phyloP scores from a whole-genome alignment of 2,113 vertebrate species.

The Mormyrus lacerda region DNA sequence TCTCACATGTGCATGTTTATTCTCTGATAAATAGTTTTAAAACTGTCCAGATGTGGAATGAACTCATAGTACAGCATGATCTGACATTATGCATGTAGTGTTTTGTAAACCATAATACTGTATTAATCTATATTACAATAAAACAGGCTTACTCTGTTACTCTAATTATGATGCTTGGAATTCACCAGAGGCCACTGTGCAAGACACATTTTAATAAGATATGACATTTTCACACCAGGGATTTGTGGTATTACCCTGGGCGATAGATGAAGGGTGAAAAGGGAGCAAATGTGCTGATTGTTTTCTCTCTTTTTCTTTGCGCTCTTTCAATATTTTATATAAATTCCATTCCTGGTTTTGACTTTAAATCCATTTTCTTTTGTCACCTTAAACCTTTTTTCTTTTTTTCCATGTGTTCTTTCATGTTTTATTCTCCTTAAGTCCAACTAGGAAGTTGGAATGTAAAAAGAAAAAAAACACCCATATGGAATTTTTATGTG shows the following conservation, averaged over 20 bases:
- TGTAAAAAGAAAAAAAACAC: neutral
- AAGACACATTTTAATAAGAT: neutral
- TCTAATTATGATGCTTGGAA: slow-evolving; percentile 4
- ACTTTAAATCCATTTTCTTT: slow-evolving; percentile 1
- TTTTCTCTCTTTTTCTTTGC: slow-evolving; percentile 1
- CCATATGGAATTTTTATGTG: neutral
- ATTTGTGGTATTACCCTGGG: neutral
- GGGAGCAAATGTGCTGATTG: neutral
- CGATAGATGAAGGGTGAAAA: neutral
- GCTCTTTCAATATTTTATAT: neutral
- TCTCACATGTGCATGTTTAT: neutral
- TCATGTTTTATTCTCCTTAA: neutral
- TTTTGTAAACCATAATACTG: neutral
- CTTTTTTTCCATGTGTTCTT: neutral
- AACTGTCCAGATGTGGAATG: neutral
- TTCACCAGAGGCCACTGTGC: neutral
- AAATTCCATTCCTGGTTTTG: neutral
- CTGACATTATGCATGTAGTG: neutral
- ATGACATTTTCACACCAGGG: neutral
- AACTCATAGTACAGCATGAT: neutral
- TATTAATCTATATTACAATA: neutral
- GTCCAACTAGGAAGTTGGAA: neutral
- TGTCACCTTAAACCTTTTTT: neutral
- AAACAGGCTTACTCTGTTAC: neutral
- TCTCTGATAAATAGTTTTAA: neutral